Conservation (phyloP, 2,113 vertebrate species). For the Catharus fuscescens region DNA sequence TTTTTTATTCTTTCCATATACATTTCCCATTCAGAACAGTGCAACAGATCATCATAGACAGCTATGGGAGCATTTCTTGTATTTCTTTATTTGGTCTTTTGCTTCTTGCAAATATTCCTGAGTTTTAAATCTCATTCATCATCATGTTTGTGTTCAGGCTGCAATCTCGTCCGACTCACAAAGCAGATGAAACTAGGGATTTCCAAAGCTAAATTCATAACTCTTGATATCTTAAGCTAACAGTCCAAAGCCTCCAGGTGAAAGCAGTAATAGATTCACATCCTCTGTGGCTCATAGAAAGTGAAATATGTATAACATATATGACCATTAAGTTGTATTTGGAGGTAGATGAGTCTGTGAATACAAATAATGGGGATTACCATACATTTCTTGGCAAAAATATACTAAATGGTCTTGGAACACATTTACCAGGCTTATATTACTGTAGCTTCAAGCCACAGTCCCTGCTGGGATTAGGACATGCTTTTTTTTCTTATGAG, state of each 20-base stretch:
- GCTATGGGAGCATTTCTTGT: not conserved
- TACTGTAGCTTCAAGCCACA: not conserved
- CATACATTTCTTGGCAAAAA: not conserved
- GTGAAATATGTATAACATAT: not conserved
- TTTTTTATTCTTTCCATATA: not conserved
- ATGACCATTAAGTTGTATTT: not conserved
- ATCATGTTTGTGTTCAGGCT: conserved; percentile 2
- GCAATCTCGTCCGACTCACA: not conserved
- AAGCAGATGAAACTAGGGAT: conserved; percentile 5
- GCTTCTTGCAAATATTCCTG: conserved; percentile 30
- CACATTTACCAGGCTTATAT: not conserved
- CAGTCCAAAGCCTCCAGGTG: not conserved
- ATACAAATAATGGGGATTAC: not conserved
- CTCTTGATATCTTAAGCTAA: conserved; percentile 20
- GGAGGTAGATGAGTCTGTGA: not conserved
- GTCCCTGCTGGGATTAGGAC: not conserved
- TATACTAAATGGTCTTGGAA: not conserved
- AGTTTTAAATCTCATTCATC: conserved; percentile 28
- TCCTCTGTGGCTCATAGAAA: not conserved
- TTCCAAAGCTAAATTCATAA: conserved; percentile 29
- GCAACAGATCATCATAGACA: not conserved
- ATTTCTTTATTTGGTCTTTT: not conserved
- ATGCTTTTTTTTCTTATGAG: not conserved
- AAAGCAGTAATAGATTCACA: conserved; percentile 8
- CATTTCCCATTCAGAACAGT: not conserved